phyloP scores from a whole-genome alignment of 2,888 invertebrate genomes.

The Cataglyphis altisquamis region DNA sequence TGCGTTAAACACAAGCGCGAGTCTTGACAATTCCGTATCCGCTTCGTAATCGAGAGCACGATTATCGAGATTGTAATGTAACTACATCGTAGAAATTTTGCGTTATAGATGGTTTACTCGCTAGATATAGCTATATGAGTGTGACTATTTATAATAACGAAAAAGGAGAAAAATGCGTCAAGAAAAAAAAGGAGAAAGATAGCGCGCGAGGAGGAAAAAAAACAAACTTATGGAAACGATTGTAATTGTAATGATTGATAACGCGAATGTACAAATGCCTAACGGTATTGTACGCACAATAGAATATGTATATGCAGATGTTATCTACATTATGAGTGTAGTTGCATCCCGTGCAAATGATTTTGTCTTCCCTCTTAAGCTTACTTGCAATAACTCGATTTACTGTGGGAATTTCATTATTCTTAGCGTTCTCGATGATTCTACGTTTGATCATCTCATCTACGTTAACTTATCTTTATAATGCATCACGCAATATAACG shows the following conservation, averaged over 20 bases:
- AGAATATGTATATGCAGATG: constrained; percentile 9
- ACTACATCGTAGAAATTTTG: constrained; percentile 10
- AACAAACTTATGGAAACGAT: constrained; percentile 25
- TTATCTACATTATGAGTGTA: constrained; percentile 37
- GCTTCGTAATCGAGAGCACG: constrained; percentile 25
- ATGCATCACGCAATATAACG: background rate
- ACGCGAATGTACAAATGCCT: background rate
- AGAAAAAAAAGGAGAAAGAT: background rate
- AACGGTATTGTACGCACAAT: background rate
- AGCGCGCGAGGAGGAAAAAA: background rate
- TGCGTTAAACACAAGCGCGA: background rate
- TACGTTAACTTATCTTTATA: background rate
- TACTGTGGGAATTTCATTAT: constrained; percentile 5
- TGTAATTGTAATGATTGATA: constrained; percentile 35
- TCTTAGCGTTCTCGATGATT: constrained; percentile 14
- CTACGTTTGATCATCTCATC: constrained; percentile 15
- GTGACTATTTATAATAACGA: background rate
- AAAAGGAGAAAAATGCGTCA: background rate
- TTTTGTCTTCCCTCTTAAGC: constrained; percentile 52
- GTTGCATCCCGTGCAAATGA: constrained; percentile 26
- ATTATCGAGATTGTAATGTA: constrained; percentile 28
- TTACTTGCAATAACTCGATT: background rate
- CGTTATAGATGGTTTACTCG: constrained; percentile 13
- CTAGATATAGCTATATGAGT: constrained; percentile 1
- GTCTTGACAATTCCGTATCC: constrained; percentile 21